Base-by-base conservation (phyloP, 2,113 vertebrate genomes). In the Panthera tigris region DNA sequence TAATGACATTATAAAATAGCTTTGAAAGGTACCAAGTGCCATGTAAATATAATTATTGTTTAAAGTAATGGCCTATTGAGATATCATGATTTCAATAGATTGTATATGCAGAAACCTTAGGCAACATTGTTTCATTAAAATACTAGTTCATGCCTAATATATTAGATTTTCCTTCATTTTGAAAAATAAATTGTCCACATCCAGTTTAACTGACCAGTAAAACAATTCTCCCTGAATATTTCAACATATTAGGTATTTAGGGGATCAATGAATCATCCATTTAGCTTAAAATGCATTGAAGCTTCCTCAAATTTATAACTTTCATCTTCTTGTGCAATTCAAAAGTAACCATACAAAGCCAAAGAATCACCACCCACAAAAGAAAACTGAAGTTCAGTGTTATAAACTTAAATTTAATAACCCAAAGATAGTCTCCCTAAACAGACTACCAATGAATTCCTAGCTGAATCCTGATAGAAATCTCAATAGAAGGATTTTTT, bases 401-500 rank as follows among this genome's bases (percentile, higher is more conserved):
- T 76, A 85, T 41, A n/a, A 84, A 95, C 74, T 15, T 96, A 89
- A 71, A 95, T 1, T 81, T 95, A 85, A 68, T 31, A 92, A 71
- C 25, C 16, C 71, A 95, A 90, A 97, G 29, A 78, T 6, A 21
- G 81, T n/a, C n/a, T 23, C 7, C 96, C 94, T 97, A 93, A 94
- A 45, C 13, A 97, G n/a, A 96, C 80, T 36, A 55, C 29, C 80
- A 88, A 33, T 61, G 18, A 91, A 69, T 66, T 85, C 18, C 83
- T 88, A 96, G 57, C 61, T 95, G 76, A 97, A 86, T 91, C 55
- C 63, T 92, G 74, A 45, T 80, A 65, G 15, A 94, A 97, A 85
- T 89, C 85, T 87, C 88, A 95, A 23, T 27, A 45, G 52, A 83
- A 78, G 78, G 1, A 73, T 12, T 90, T 93, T 84, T 71, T 86